Base-by-base conservation (phyloP, 2,888 invertebrate genomes). In the Galerucella nymphaeae region DNA sequence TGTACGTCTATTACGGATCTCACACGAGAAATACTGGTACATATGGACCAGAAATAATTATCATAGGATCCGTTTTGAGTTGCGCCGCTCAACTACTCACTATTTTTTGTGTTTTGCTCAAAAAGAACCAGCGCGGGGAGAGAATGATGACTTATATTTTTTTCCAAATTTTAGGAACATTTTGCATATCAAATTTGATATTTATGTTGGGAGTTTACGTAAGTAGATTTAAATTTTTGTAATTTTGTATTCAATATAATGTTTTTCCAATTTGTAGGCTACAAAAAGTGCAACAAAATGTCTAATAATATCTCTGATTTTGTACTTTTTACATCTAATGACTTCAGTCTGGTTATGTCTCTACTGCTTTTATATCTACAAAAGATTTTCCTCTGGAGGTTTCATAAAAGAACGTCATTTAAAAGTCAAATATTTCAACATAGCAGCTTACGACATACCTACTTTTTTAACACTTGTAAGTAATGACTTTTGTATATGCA, bases 271-370 rank as follows among this genome's bases (percentile, higher is more conserved):
- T 30, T 84, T 85, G 67, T 83, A 92, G 92, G 91, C 92, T 8
- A 90, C 91, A 1, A 90, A 90, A 74, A 90, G 90, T 42, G 87
- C 88, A 41, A 87, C 90, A 14, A 90, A 91, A 80, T 93, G 93
- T 80, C 90, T 91, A 81, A 88, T 90, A 66, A 90, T 92, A 65
- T 92, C 93, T 0, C 84, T 93, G 10, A 85, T 91, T 3, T 87
- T 93, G 10, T 93, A 93, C 83, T 93, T 93, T 85, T 88, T 92
- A 1, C 92, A 93, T 83, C 87, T 93, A 63, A 89, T 91, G 13
- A 90, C 92, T 72, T 90, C 92, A 0, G 90, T 91, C 84, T 93
- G 93, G 93, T 90, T 93, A 76, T 90, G 92, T 63, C 88, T 91
- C 2, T 88, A 92, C 76, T 91, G 91, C 14, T 90, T 91, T 78